These are phyloP conservation scores for Drosophila ficusphila DNA, from an alignment of 1,140 invertebrate genomes.

Conservation along the genomic window DNA sequence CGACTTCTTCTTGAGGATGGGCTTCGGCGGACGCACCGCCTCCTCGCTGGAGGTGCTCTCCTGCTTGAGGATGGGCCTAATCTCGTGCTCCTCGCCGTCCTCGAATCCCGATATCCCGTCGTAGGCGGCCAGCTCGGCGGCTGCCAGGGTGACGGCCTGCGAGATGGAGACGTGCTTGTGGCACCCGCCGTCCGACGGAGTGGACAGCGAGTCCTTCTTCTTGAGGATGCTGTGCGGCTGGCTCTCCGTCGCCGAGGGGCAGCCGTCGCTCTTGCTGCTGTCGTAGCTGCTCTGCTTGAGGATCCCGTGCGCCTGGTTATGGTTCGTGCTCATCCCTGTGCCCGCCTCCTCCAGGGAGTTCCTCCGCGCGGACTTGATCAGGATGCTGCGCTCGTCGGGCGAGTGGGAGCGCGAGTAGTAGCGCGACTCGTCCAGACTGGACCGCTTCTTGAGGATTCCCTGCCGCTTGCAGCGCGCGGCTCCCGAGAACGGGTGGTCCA, in stretches of 20 bases:
- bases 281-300: slow-evolving; percentile 88
- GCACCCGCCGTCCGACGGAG: slow-evolving; percentile 84
- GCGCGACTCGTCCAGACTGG: slow-evolving; percentile 90
- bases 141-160: slow-evolving; percentile 88
- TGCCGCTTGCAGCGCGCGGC: slow-evolving; percentile 86
- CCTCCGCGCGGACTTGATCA: slow-evolving; percentile 84
- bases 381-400: slow-evolving; percentile 79
- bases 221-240: slow-evolving; percentile 92
- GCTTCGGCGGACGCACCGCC: slow-evolving; percentile 86
- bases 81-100: slow-evolving; percentile 85
- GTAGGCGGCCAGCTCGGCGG: slow-evolving; percentile 84
- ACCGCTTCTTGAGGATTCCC: slow-evolving; percentile 92
- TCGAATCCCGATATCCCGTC: slow-evolving; percentile 44
- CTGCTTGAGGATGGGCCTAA: slow-evolving; percentile 90
- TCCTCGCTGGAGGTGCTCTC: slow-evolving; percentile 75
- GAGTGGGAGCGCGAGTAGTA: slow-evolving; percentile 83
- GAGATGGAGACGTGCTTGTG: slow-evolving; percentile 89
- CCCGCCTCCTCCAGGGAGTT: slow-evolving; percentile 84
- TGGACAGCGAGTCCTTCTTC: slow-evolving; percentile 87
- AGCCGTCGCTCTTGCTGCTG: slow-evolving; percentile 86
- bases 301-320: slow-evolving; percentile 86
- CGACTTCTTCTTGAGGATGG: slow-evolving; percentile 93
- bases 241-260: slow-evolving; percentile 85
- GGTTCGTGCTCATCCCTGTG: slow-evolving; percentile 33
- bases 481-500: slow-evolving; percentile 85